A percentile compares a stretch with the other conserved stretches of the same genome.
Conservation (phyloP, 2,113 vertebrate genomes). For the Nerophis ophidion region DNA sequence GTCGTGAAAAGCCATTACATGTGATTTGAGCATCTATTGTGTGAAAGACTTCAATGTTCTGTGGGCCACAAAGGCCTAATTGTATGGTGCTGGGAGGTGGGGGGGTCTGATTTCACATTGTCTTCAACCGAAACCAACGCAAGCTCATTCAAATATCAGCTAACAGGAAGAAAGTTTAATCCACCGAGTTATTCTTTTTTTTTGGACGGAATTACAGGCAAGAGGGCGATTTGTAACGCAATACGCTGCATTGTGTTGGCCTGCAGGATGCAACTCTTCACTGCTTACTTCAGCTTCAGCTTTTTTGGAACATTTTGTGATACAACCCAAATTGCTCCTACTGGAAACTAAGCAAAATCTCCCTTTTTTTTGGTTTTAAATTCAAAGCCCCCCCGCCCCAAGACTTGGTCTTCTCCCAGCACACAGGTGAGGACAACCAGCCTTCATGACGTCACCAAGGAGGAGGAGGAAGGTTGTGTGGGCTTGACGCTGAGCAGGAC, state of each 20-base stretch:
- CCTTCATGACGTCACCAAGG: background rate
- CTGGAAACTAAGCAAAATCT: too few species aligned
- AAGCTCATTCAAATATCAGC: background rate
- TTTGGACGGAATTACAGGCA: too few species aligned
- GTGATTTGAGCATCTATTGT: background rate
- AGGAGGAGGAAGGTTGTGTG: background rate
- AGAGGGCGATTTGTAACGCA: too few species aligned
- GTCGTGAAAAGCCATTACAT: background rate
- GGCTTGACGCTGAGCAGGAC: background rate
- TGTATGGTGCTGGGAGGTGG: background rate
- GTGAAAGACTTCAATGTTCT: conserved; percentile 3
- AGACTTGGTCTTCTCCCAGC: too few species aligned
- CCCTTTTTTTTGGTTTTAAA: too few species aligned
- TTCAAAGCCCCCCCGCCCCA: too few species aligned
- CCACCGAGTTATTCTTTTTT: background rate
- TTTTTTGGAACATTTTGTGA: too few species aligned
- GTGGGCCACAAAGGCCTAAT: background rate
- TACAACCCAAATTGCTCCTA: too few species aligned
- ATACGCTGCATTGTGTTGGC: too few species aligned
- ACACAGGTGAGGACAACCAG: background rate
- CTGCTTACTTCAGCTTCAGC: too few species aligned
- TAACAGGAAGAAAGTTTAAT: background rate
- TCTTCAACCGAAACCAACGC: conserved; percentile 3
- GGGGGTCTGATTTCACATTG: background rate
- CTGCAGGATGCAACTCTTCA: too few species aligned